Evolutionary conservation across 1,140 invertebrate species (phyloP), one percentile per base, ranked within the genome.

Genomic region (Dreissena polymorpha): DNA sequence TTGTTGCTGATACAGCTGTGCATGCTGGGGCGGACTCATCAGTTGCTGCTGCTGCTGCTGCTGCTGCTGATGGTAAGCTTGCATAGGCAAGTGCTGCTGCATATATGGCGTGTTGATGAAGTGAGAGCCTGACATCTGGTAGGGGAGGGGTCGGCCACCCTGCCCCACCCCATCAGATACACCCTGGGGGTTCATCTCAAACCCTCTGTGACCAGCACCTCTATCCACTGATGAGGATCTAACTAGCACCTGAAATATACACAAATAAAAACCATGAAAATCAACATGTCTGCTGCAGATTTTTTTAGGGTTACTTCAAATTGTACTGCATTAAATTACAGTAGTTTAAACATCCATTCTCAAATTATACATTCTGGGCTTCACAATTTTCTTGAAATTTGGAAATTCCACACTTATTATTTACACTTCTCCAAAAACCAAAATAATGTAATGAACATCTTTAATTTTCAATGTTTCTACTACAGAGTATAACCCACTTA

Each of bases 61-160:
- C 27, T 86, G 76, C 51, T 86, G 77, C 21, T 81, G 73, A 50
- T 86, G 77, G 68, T 81, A 76, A 50, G 63, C 70, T 65, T 85
- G 82, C 74, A 74, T 77, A 68, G 49, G 49, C 50, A 74, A 67
- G 49, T 77, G 57, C 80, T 79, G 73, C 64, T 81, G 69, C 77
- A 79, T 75, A 82, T 75, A 74, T 63, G 69, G 82, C 0, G 67
- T 84, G 53, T 84, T 79, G 63, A 82, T 70, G 53, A 72, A 64
- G 63, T 75, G 77, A 10, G 78, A 71, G 29, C 72, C 71, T 23
- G 84, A 71, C 68, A 82, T 71, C 10, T 51, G 55, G 27, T 75
- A 67, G 57, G 68, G 53, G 16, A 53, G 67, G 49, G 67, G 68
- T 23, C 84, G 60, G 10, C 72, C 68, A 60, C 25, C 57, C 55